Conservation (phyloP, 2,797 vertebrate species). For the Bryconaethiops microstoma region DNA sequence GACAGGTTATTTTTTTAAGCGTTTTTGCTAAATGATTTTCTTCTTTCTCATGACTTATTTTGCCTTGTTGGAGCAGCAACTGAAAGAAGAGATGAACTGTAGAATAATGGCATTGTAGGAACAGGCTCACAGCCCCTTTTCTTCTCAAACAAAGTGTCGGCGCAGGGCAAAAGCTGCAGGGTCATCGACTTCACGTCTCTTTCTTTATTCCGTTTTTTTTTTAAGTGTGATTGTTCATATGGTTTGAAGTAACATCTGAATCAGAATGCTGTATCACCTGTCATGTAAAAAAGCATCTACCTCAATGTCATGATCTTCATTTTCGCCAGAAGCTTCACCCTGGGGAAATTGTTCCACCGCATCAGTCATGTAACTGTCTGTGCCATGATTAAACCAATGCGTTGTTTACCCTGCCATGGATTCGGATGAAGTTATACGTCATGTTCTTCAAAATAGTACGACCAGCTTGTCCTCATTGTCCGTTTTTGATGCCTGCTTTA, state of each 20-base stretch:
- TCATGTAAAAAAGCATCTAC: constrained; percentile 70
- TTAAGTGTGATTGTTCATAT: constrained; percentile 10
- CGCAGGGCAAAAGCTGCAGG: constrained; percentile 32
- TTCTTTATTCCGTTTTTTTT: constrained; percentile 29
- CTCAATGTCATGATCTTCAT: constrained; percentile 70
- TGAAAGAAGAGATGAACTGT: constrained; percentile 41
- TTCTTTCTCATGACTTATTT: constrained; percentile 47
- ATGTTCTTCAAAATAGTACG: constrained; percentile 34
- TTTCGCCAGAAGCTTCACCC: constrained; percentile 64
- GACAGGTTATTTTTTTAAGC: constrained; percentile 66
- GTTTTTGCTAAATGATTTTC: constrained; percentile 63
- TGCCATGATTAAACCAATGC: constrained; percentile 37
- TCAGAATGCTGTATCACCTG: constrained; percentile 74
- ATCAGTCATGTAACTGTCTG: constrained; percentile 30
- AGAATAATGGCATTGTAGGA: constrained; percentile 16
- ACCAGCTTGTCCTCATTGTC: constrained; percentile 35
- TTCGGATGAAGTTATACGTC: constrained; percentile 32
- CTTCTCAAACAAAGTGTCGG: constrained; percentile 4
- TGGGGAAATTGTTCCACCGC: constrained; percentile 23
- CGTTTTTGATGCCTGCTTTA: constrained; percentile 8
- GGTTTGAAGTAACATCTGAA: constrained; percentile 56
- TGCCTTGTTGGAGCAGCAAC: constrained; percentile 61
- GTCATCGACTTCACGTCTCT: constrained; percentile 27
- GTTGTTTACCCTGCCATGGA: constrained; percentile 34
- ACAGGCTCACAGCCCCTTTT: constrained; percentile 11